Conservation (phyloP, 2,888 invertebrate genomes). For the Cosmia trapezina region DNA sequence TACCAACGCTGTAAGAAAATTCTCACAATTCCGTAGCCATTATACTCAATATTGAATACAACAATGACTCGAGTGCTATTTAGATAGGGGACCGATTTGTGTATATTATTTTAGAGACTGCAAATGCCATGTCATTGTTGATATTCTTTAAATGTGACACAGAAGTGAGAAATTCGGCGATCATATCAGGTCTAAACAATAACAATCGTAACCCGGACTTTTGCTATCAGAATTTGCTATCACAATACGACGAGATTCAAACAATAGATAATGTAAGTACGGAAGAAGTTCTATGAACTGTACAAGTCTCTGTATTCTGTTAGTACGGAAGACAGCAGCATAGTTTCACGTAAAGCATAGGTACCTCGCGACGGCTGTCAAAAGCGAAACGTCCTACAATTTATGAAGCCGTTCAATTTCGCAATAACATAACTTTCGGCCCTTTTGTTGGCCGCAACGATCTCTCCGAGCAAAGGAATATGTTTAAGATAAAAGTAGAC, state of each 20-base stretch:
- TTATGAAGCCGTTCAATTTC: constrained; percentile 78
- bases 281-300: constrained; percentile 46
- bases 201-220: constrained; percentile 42
- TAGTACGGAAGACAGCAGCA: constrained; percentile 67
- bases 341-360: constrained; percentile 73
- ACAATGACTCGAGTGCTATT: constrained; percentile 41
- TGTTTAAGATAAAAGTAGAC: constrained; percentile 59
- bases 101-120: constrained; percentile 23
- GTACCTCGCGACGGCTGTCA: constrained; percentile 71
- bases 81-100: constrained; percentile 42
- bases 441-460: constrained; percentile 73
- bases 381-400: constrained; percentile 75
- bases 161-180: constrained; percentile 49
- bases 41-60: constrained; percentile 35
- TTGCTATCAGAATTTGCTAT: constrained; percentile 51
- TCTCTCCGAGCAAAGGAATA: constrained; percentile 62
- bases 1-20: constrained; percentile 65
- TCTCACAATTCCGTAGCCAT: constrained; percentile 50
- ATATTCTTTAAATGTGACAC: constrained; percentile 50
- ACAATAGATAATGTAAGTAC: constrained; percentile 45
- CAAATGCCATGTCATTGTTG: constrained; percentile 48
- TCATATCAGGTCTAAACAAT: constrained; percentile 47
- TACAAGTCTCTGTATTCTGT: constrained; percentile 29
- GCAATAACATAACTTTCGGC: constrained; percentile 81
- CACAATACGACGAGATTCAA: constrained; percentile 34